Base-by-base conservation (phyloP, 2,113 vertebrate genomes). In the Thinocorus orbignyianus region DNA sequence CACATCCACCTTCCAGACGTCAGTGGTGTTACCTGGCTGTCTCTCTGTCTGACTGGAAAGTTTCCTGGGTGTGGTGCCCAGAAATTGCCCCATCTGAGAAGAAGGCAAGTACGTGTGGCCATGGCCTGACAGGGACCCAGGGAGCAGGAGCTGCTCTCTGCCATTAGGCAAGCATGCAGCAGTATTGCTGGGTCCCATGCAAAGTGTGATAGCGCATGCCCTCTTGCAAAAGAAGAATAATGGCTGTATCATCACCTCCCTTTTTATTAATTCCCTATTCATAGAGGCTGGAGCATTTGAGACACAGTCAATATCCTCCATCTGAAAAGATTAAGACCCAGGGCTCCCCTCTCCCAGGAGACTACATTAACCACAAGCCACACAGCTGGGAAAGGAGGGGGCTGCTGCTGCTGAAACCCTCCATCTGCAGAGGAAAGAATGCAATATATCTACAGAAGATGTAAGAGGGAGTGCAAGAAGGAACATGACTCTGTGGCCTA, bases 401-500 rank as follows among this genome's bases (percentile, higher is more conserved):
- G 76, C 48, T 91, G 86, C 70, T 88, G 64, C 73, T 88, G 77
- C 86, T 91, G 82, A 95, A 95, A 91, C n/a, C 14, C 73, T 76
- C 13, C 2, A 14, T 93, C 83, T 84, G 81, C 66, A 71, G 73
- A 86, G 33, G 55, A 95, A 96, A 95, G 83, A 95, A 95, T 95
- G 94, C 68, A 88, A 65, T 95, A 73, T 88, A 88, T 51, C 51
- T 77, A 68, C 1, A 3, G 83, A 86, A 95, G 73, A 87, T 52
- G 48, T 78, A 66, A 93, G 72, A 90, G 11, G 7, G 33, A 93
- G 42, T 52, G 77, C 94, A 97, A 96, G 95, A 97, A 86, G 41
- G 77, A 97, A 93, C 95, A 93, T 84, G 95, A 97, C 35, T 88
- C 39, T 86, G 80, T 94, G 91, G 91, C 69, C 77, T 84, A 81